Evolutionary conservation across 2,888 invertebrate species (phyloP), one percentile per base, ranked within the genome.

Genomic region (Reticulitermes lucifugus): DNA sequence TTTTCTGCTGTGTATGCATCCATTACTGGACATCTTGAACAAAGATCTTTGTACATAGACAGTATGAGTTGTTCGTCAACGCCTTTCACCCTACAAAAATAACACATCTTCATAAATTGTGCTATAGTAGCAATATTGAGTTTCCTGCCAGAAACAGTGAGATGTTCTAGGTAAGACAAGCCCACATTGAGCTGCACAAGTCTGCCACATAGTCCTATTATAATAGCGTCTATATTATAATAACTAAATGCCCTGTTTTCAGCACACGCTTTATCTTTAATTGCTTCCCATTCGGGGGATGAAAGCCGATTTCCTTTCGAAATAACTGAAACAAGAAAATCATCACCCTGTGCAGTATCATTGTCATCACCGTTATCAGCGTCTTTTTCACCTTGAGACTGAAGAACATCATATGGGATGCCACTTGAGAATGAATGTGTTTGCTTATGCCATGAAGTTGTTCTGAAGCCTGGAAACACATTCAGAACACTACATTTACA

Each of bases 1-100:
- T 91, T 90, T 88, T 95, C 94, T 88, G 93, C 93, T 29, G 95
- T 94, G 4, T 89, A 89, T 25, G 90, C 90, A 90, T 96, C 95
- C 82, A 96, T 89, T 0, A 93, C 89, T 83, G 93, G 92, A 89
- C 94, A 92, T 87, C 93, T 92, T 55, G 91, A 89, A 88, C 91
- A 91, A 60, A 95, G 88, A 84, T 88, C 87, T 46, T 92, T 89
- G 88, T 91, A 94, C 83, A 93, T 90, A 59, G 91, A 88, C 60
- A 94, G 87, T 88, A 96, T 93, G 87, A 93, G 91, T 6, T 91
- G 84, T 89, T 93, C 93, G 81, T 94, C 93, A 3, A 89, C 88
- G 41, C 91, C 89, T 10, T 89, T 87, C 41, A 89, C 89, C 55
- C 90, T 89, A 43, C 90, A 89, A 71, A 89, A 86, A 88, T 92